These are phyloP conservation scores for Pseudococcus longispinus DNA, from an alignment of 2,888 invertebrate genomes.

Conservation along the genomic window DNA sequence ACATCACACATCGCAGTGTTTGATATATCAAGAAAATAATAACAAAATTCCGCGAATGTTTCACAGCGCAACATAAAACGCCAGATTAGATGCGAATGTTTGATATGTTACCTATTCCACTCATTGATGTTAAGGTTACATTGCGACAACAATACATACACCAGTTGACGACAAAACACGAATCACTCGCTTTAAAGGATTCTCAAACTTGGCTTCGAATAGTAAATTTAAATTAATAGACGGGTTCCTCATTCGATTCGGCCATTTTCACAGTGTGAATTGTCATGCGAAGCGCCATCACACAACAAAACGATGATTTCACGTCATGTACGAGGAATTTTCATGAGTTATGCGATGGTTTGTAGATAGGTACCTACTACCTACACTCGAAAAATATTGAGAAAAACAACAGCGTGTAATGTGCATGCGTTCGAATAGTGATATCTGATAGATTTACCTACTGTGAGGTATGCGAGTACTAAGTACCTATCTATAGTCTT, in stretches of 20 bases:
- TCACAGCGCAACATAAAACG: conserved; percentile 33
- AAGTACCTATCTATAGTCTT: not conserved
- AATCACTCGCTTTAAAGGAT: conserved; percentile 14
- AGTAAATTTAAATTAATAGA: not conserved
- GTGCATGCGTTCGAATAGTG: not conserved
- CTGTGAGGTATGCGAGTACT: not conserved
- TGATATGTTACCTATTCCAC: conserved; percentile 43
- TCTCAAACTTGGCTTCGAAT: not conserved
- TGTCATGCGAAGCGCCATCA: not conserved
- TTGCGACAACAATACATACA: conserved; percentile 12
- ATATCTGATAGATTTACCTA: not conserved
- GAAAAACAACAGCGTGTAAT: not conserved
- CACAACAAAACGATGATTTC: not conserved
- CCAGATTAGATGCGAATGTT: conserved; percentile 39
- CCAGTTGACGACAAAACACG: conserved; percentile 17
- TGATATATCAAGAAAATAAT: conserved; percentile 35
- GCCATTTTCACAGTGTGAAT: not conserved
- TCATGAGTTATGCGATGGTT: not conserved
- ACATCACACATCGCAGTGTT: not conserved
- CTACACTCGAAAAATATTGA: not conserved
- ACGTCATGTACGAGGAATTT: not conserved
- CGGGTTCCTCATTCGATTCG: not conserved
- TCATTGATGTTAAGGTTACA: conserved; percentile 43
- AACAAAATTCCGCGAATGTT: conserved; percentile 42
- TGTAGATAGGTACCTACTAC: too few relatives aligned